Base-by-base conservation (phyloP, 2,888 invertebrate species). In the Strigamia transsilvanica region DNA sequence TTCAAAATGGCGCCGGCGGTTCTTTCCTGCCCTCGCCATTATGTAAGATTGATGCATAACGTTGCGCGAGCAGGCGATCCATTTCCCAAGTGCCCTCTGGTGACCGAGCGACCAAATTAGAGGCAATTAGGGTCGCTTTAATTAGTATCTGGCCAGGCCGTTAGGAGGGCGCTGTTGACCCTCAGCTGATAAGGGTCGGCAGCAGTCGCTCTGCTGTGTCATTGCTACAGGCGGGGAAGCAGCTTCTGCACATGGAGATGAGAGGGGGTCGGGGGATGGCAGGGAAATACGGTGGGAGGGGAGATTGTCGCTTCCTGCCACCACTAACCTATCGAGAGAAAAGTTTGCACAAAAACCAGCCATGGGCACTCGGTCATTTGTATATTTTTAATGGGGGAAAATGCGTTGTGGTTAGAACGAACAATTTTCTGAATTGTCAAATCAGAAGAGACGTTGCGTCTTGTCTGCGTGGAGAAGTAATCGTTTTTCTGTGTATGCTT, bases 101-200 rank as follows among this genome's bases (percentile, higher is more conserved):
- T 77, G 77, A 77, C 77, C 77, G 77, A 27, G 77, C 77, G 77
- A 77, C 77, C 77, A 77, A 77, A 77, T 77, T 77, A 32, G 77
- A 77, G 77, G 77, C 32, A 77, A 77, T 77, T 77, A 77, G 77
- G 77, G 77, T 77, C 77, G 77, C 77, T 77, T 77, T 77, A 77
- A 77, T 77, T 77, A 77, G 77, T 77, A 32, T 77, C 77, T 77
- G 32, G 77, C 32, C 27, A 77, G 77, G 77, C 77, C 32, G 77
- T 23, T 23, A 77, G 77, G 77, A 77, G 77, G 77, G 77, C 27
- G 77, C 77, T 77, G 27, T 77, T 77, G 77, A 77, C 77, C 77
- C 32, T 77, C 77, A 23, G 77, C 77, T 77, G 77, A 77, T 77
- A 77, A 32, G 77, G 77, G 77, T 77, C 77, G 77, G 15, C 77